These are phyloP conservation scores for Triops longicaudatus DNA, from an alignment of 1,140 invertebrate genomes.

Conservation along the genomic window DNA sequence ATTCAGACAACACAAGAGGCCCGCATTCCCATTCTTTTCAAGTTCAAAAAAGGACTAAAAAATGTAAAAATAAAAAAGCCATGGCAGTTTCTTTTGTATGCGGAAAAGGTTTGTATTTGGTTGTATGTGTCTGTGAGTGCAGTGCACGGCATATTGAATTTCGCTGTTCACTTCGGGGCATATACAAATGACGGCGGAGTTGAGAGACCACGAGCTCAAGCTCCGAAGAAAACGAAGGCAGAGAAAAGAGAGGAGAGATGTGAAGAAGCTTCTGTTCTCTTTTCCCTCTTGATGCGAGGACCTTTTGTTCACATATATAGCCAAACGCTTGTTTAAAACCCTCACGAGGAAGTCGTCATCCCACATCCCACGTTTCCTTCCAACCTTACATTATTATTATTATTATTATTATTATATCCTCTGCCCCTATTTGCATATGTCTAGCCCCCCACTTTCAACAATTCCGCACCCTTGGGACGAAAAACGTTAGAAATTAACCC, in stretches of 20 bases:
- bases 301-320: neutral
- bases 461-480: neutral
- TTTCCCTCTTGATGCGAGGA: neutral
- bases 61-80: neutral
- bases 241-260: neutral
- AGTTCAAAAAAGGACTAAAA: neutral
- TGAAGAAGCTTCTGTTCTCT: neutral
- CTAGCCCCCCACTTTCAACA: too few relatives aligned
- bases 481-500: neutral
- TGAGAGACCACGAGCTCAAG: neutral
- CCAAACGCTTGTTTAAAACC: neutral
- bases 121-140: conserved; percentile 4
- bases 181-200: conserved; percentile 6
- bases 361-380: neutral
- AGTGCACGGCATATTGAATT: conserved; percentile 15
- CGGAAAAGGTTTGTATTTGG: neutral
- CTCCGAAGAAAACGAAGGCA: neutral
- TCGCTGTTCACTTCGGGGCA: conserved; percentile 6
- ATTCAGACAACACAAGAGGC: neutral
- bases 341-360: conserved; percentile 8
- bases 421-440: neutral
- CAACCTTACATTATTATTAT: neutral
- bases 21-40: neutral
- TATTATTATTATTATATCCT: conserved; percentile 7
- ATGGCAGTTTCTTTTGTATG: neutral